phyloP scores from a whole-genome alignment of 2,797 vertebrate species.

The Poecilia wingei region DNA sequence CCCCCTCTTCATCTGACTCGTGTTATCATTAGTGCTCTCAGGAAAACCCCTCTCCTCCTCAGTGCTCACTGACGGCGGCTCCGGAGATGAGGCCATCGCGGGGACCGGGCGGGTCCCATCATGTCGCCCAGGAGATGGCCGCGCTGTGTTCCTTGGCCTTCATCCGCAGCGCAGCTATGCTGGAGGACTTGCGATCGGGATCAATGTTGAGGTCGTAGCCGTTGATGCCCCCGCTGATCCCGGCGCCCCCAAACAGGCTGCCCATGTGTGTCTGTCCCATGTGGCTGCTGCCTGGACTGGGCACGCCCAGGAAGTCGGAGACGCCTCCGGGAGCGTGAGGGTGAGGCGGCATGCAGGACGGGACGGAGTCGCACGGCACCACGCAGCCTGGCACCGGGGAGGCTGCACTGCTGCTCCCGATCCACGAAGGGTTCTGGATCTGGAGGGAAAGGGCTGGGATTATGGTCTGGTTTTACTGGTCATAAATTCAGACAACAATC shows the following conservation, averaged over 20 bases:
- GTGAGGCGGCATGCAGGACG: slow-evolving; percentile 97
- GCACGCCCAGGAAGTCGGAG: slow-evolving; percentile 93
- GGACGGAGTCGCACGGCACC: slow-evolving; percentile 93
- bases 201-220: slow-evolving; percentile 96
- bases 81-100: slow-evolving; percentile 37
- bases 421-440: slow-evolving; percentile 99
- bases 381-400: slow-evolving; percentile 96
- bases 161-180: slow-evolving; percentile 97
- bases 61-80: slow-evolving; percentile 52
- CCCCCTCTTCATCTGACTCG: slow-evolving; percentile 74
- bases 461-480: not conserved
- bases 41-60: slow-evolving; percentile 61
- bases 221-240: slow-evolving; percentile 91
- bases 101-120: slow-evolving; percentile 58
- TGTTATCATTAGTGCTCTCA: slow-evolving; percentile 78
- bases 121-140: slow-evolving; percentile 97
- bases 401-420: slow-evolving; percentile 89
- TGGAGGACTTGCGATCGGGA: slow-evolving; percentile 98
- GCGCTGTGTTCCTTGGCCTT: slow-evolving; percentile 99
- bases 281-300: slow-evolving; percentile 87
- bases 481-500: not conserved
- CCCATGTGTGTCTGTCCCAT: slow-evolving; percentile 99
- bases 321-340: slow-evolving; percentile 88
- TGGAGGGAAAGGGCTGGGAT: slow-evolving; percentile 56
- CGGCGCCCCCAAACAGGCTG: slow-evolving; percentile 88